Conservation (phyloP, 2,113 vertebrate species). For the Tiliqua scincoides region DNA sequence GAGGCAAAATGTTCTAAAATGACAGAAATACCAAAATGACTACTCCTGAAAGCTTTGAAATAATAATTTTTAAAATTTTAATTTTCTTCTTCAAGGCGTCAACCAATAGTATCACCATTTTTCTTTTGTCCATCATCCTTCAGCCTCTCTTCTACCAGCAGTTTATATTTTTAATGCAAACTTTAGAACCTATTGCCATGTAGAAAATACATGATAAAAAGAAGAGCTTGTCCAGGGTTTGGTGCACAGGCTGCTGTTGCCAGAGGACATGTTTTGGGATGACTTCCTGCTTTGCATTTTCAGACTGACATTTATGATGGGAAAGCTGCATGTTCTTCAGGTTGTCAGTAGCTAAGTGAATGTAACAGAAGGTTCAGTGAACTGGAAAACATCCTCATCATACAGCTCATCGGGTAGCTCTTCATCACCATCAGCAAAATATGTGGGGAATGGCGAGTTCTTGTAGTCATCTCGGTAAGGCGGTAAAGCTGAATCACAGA, state of each 20-base stretch:
- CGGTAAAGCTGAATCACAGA: constrained; percentile 83
- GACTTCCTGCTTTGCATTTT: not conserved
- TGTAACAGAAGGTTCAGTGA: constrained; percentile 80
- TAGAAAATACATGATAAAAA: constrained; percentile 2
- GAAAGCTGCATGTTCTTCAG: not conserved
- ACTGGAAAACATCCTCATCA: constrained; percentile 84
- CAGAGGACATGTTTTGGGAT: not conserved
- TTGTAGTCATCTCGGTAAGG: constrained; percentile 69
- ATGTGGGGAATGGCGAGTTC: constrained; percentile 90
- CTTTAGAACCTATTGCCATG: not conserved
- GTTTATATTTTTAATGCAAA: not conserved
- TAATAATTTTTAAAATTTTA: not conserved
- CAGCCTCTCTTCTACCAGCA: not conserved
- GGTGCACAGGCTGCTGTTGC: not conserved
- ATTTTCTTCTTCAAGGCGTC: not conserved
- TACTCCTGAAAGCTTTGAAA: not conserved
- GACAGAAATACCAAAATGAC: not conserved
- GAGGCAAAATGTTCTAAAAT: not conserved
- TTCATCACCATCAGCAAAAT: constrained; percentile 88
- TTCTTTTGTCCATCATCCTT: not conserved
- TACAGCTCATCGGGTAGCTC: constrained; percentile 90
- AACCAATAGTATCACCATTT: not conserved
- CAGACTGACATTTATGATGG: not conserved
- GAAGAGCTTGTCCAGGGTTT: not conserved
- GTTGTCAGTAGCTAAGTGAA: constrained; percentile 60